These are phyloP conservation scores for Pristionchus japonicus DNA, from an alignment of 2,888 invertebrate species.

Conservation along the genomic window DNA sequence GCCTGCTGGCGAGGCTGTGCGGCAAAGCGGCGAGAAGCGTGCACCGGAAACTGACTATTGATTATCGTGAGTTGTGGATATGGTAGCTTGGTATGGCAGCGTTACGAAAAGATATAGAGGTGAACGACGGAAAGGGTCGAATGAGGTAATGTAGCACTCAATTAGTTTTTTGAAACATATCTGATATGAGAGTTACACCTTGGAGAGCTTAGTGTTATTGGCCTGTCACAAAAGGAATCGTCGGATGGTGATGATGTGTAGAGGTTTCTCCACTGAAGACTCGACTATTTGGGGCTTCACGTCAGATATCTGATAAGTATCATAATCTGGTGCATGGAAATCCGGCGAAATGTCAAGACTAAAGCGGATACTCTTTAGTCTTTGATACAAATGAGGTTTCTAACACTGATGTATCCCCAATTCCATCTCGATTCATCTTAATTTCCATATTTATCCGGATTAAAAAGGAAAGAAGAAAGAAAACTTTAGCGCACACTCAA, in stretches of 20 bases:
- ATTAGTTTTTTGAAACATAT: neutral
- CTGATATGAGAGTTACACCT: too few species aligned
- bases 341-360: neutral
- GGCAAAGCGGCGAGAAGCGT: conserved; percentile 45
- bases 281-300: neutral
- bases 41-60: conserved; percentile 44
- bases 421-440: neutral
- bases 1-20: conserved; percentile 40
- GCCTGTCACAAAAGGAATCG: too few species aligned
- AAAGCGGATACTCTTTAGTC: neutral
- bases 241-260: neutral
- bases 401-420: neutral
- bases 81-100: too few species aligned
- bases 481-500: too few species aligned
- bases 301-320: neutral
- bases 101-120: too few species aligned
- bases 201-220: too few species aligned
- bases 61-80: neutral
- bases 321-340: neutral
- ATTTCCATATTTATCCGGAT: neutral
- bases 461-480: too few species aligned
- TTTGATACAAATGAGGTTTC: neutral
- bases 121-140: too few species aligned
- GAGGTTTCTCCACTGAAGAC: neutral
- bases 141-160: too few species aligned